phyloP scores from a whole-genome alignment of 2,888 invertebrate species.

The Ferrisia virgata region DNA sequence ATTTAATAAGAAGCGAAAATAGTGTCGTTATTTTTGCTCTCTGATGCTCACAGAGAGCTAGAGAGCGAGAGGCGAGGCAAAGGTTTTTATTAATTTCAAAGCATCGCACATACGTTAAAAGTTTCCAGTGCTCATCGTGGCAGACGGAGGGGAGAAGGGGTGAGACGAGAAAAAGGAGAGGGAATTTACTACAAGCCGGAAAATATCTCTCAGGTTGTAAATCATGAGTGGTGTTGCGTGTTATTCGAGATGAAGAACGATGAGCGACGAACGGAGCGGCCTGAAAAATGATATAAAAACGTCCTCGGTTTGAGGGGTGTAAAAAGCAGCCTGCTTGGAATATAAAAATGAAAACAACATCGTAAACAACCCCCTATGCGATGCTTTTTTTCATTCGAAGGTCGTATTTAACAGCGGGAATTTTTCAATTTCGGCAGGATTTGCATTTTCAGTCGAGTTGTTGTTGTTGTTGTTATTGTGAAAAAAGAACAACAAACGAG shows the following conservation, averaged over 20 bases:
- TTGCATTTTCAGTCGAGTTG: background rate
- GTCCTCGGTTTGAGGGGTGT: background rate
- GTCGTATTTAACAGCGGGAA: slow-evolving; percentile 5
- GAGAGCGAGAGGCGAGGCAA: too few species aligned
- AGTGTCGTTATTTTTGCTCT: background rate
- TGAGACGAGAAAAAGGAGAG: too few species aligned
- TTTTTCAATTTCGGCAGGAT: background rate
- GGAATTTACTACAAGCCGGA: background rate
- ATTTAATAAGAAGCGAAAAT: background rate
- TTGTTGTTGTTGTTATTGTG: too few species aligned
- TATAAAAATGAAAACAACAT: background rate
- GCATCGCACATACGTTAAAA: background rate
- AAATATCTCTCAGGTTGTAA: slow-evolving; percentile 16
- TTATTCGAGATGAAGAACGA: background rate
- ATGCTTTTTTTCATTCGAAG: background rate
- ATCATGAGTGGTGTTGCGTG: background rate
- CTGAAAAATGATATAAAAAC: background rate
- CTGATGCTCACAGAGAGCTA: too few species aligned
- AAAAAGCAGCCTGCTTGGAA: background rate
- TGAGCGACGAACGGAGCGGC: background rate
- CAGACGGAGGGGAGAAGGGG: too few species aligned
- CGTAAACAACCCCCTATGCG: background rate
- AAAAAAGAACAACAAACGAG: too few species aligned
- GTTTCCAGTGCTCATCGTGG: background rate
- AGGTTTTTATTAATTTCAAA: background rate